A percentile compares a stretch with the other conserved stretches of the same genome.
Conservation (phyloP, 2,113 vertebrate species). For the Anguilla rostrata region DNA sequence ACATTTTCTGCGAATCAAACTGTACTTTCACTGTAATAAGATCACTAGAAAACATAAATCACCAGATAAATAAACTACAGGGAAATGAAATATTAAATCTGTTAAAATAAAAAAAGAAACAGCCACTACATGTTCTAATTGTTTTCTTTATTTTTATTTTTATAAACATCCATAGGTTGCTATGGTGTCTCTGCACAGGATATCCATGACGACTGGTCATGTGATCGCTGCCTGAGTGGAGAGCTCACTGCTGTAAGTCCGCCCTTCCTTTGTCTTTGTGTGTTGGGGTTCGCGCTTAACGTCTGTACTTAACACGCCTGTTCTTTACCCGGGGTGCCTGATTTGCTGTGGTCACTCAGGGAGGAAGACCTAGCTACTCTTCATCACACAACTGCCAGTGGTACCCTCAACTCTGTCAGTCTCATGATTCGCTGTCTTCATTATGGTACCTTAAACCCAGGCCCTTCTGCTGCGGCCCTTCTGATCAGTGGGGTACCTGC, state of each 20-base stretch:
- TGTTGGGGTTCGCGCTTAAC: not conserved
- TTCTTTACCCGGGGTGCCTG: too few species aligned
- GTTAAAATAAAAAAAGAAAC: not conserved
- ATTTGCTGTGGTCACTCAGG: too few species aligned
- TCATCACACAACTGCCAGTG: too few species aligned
- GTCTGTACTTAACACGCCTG: too few species aligned
- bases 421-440: too few species aligned
- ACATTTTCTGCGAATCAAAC: too few species aligned
- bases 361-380: too few species aligned
- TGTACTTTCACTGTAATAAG: not conserved
- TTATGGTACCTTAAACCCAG: too few species aligned
- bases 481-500: too few species aligned
- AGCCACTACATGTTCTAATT: not conserved
- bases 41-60: not conserved
- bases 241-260: slow-evolving; percentile 79
- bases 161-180: slow-evolving; percentile 66
- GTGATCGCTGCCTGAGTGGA: slow-evolving; percentile 70
- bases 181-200: slow-evolving; percentile 74
- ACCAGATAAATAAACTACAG: not conserved
- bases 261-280: slow-evolving; percentile 7
- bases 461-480: too few species aligned
- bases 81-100: not conserved
- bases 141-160: not conserved
- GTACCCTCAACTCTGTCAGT: too few species aligned
- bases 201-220: slow-evolving; percentile 69